Percentiles rank a stretch among this genome's conserved stretches.
Evolutionary conservation across 2,797 vertebrate species (phyloP).

Genomic region (Coilia nasus): DNA sequence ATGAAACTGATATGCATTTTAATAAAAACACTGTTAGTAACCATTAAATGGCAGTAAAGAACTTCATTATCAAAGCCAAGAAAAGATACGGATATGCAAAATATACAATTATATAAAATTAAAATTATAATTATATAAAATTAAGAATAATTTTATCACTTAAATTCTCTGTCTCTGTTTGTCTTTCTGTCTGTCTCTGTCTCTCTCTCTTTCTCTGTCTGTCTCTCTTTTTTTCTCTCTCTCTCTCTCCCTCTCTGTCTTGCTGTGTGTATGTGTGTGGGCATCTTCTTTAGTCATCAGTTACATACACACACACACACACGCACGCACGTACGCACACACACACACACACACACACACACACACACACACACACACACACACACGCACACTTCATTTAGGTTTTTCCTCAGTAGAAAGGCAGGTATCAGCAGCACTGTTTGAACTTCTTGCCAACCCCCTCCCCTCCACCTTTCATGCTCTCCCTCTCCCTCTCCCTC

Average conservation of each 20-base stretch:
- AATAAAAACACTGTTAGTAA: slow-evolving; percentile 47
- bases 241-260: too few species aligned
- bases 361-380: slow-evolving; percentile 16
- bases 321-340: slow-evolving; percentile 11
- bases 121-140: background rate
- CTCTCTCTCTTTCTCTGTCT: background rate
- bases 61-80: background rate
- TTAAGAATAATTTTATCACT: background rate
- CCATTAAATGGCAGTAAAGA: slow-evolving; percentile 42
- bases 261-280: slow-evolving; percentile 29
- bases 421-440: slow-evolving; percentile 62
- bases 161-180: background rate
- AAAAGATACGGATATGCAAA: background rate
- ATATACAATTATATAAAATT: too few species aligned
- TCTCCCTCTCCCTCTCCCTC: slow-evolving; percentile 62
- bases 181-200: background rate
- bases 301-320: slow-evolving; percentile 21
- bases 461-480: slow-evolving; percentile 47
- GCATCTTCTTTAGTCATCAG: slow-evolving; percentile 74
- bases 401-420: slow-evolving; percentile 65
- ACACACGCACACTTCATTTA: slow-evolving; percentile 1
- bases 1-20: slow-evolving; percentile 17
- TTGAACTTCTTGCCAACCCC: slow-evolving; percentile 42
- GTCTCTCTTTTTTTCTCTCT: too few species aligned
- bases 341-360: background rate